These are phyloP conservation scores for Plecotus auritus DNA, from an alignment of 2,113 vertebrate species.

Conservation along the genomic window DNA sequence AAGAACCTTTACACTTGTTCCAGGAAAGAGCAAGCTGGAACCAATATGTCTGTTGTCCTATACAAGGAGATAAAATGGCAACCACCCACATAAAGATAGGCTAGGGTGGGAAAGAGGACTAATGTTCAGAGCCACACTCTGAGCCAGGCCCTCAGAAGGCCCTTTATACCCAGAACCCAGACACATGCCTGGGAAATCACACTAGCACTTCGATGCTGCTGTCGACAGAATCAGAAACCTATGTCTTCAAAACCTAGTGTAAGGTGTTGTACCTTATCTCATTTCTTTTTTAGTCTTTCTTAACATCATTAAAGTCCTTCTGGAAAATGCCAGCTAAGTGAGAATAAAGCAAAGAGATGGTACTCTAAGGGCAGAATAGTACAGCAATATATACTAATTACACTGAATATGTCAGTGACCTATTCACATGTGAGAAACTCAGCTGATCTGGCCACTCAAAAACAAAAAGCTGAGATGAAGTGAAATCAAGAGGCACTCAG, in stretches of 20 bases:
- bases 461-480: neutral
- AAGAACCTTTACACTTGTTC: neutral
- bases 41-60: neutral
- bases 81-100: neutral
- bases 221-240: neutral
- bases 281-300: conserved; percentile 16
- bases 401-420: neutral
- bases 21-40: neutral
- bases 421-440: neutral
- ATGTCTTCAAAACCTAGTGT: neutral
- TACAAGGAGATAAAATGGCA: neutral
- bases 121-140: neutral
- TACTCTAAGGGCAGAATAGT: neutral
- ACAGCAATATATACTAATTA: neutral
- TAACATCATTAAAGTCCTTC: neutral
- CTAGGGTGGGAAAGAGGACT: neutral
- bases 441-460: neutral
- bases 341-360: neutral
- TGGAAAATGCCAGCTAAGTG: conserved; percentile 6
- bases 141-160: neutral
- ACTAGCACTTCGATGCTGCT: neutral
- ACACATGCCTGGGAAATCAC: neutral
- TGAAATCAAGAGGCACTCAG: neutral
- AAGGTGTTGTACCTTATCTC: neutral
- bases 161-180: neutral